phyloP scores from a whole-genome alignment of 1,140 invertebrate genomes.

The Sarcophaga peregrina region DNA sequence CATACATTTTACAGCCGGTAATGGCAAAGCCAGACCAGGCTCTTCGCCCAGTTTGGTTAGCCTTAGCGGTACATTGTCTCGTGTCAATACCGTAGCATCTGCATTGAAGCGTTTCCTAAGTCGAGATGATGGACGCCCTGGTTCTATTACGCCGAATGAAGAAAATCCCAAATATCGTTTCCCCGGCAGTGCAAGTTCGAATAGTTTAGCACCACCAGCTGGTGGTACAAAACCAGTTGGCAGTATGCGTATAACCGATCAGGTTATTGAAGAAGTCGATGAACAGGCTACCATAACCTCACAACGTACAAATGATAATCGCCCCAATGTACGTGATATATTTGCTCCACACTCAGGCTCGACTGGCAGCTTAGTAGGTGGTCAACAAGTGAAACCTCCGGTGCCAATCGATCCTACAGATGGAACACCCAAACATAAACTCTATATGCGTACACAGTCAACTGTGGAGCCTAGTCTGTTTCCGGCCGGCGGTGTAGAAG shows the following conservation, averaged over 20 bases:
- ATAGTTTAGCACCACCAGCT: conserved; percentile 51
- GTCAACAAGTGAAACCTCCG: conserved; percentile 57
- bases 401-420: conserved; percentile 63
- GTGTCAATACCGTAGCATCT: conserved; percentile 79
- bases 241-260: conserved; percentile 78
- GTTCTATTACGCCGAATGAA: conserved; percentile 60
- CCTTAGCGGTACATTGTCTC: conserved; percentile 73
- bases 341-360: conserved; percentile 68
- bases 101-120: conserved; percentile 81
- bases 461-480: conserved; percentile 54
- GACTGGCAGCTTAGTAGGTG: conserved; percentile 56
- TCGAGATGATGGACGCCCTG: conserved; percentile 72
- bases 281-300: conserved; percentile 83
- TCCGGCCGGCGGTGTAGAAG: conserved; percentile 59
- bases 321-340: conserved; percentile 71
- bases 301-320: conserved; percentile 70
- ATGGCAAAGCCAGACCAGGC: conserved; percentile 67
- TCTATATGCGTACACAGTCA: conserved; percentile 59
- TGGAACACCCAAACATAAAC: conserved; percentile 59
- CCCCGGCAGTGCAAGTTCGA: conserved; percentile 59
- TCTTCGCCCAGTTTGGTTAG: conserved; percentile 68
- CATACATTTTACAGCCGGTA: conserved; percentile 77
- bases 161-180: conserved; percentile 59
- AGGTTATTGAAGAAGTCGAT: conserved; percentile 85
- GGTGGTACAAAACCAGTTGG: conserved; percentile 64